Evolutionary conservation across 35 echinoderm and acorn worm genomes (phyloP).

Genomic region (Heliocidaris erythrogramma): DNA sequence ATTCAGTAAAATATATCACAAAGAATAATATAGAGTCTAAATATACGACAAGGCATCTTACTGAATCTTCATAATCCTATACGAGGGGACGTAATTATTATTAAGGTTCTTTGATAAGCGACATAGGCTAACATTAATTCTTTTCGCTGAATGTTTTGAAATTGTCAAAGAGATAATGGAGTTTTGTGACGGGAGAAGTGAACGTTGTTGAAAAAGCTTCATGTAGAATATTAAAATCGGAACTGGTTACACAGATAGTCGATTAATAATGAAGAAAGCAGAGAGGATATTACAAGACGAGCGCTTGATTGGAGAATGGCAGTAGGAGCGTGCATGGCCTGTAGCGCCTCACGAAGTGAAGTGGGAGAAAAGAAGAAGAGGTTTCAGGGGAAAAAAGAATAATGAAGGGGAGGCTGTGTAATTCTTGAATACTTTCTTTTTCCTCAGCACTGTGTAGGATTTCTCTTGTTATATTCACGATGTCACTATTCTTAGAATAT

Average conservation of each 20-base stretch:
- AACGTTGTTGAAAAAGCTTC: no score
- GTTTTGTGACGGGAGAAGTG: neutral
- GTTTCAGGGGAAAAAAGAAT: neutral
- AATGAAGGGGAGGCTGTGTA: neutral
- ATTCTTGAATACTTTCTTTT: neutral
- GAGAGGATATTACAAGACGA: neutral
- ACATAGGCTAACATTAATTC: neutral
- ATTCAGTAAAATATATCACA: neutral
- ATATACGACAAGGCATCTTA: neutral
- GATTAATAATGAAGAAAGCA: conserved; percentile 16
- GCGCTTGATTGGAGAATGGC: neutral
- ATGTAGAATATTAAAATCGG: neutral
- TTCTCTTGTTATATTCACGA: neutral
- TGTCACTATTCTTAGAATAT: neutral
- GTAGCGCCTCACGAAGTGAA: neutral
- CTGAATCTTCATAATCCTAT: no score
- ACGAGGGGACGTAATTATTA: neutral
- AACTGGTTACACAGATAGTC: conserved; percentile 40
- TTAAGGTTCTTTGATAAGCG: neutral
- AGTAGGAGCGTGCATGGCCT: neutral
- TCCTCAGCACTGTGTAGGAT: neutral
- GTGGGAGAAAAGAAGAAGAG: neutral
- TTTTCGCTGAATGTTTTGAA: neutral
- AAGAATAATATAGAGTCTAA: neutral
- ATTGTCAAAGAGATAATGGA: neutral